These are phyloP conservation scores for Anser cygnoides DNA, from an alignment of 2,113 vertebrate genomes.

Conservation along the genomic window DNA sequence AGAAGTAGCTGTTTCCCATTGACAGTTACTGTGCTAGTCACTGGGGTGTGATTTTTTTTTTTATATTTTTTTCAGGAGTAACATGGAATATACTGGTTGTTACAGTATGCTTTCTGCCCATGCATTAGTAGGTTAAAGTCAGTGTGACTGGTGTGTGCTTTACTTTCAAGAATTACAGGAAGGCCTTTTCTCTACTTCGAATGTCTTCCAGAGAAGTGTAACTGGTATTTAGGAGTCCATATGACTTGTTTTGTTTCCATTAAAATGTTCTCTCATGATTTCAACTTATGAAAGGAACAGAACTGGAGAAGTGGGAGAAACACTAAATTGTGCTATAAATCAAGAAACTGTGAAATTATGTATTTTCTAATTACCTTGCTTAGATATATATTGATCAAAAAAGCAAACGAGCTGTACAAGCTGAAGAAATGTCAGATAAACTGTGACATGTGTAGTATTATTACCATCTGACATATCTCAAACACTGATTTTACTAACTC, in stretches of 20 bases:
- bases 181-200: background rate
- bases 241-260: background rate
- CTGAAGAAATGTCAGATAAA: constrained; percentile 35
- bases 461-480: background rate
- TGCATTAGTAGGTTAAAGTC: background rate
- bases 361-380: constrained; percentile 22
- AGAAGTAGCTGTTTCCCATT: background rate
- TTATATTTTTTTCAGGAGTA: background rate
- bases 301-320: background rate
- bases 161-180: background rate
- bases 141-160: background rate
- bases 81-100: background rate
- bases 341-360: background rate
- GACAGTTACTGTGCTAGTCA: background rate
- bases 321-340: background rate
- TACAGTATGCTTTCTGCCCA: background rate
- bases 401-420: background rate
- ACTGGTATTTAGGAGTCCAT: background rate
- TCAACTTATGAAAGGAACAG: background rate
- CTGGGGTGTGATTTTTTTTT: background rate
- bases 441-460: background rate
- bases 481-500: background rate
- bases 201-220: background rate
- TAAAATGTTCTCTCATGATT: background rate
- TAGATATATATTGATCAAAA: background rate